Conservation (phyloP, 2,797 vertebrate genomes). For the Schizothorax lantsangensis region DNA sequence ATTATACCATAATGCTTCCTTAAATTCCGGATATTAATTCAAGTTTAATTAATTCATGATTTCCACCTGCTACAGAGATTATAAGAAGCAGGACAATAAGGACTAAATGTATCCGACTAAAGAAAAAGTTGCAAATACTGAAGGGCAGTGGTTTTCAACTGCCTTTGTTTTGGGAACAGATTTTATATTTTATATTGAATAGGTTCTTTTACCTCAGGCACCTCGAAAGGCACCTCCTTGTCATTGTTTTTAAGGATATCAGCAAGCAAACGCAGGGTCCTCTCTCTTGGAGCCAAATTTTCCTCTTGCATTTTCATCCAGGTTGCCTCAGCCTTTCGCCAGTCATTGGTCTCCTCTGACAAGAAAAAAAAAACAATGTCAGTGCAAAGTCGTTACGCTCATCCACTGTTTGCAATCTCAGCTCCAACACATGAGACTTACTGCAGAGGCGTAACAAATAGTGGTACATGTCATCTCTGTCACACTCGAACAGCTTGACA, state of each 20-base stretch:
- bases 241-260: constrained; percentile 81
- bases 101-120: background rate
- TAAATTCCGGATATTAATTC: background rate
- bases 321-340: constrained; percentile 82
- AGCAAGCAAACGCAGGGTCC: constrained; percentile 84
- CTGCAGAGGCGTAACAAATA: constrained; percentile 85
- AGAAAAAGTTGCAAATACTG: background rate
- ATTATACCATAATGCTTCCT: background rate
- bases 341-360: constrained; percentile 82
- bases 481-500: constrained; percentile 89
- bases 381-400: background rate
- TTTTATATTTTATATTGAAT: background rate
- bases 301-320: constrained; percentile 98
- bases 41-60: background rate
- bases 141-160: background rate
- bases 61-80: background rate
- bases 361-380: background rate
- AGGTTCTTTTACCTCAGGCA: constrained; percentile 84
- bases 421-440: constrained; percentile 74
- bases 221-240: constrained; percentile 87
- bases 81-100: background rate
- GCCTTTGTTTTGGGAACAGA: background rate
- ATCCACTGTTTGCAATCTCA: constrained; percentile 15
- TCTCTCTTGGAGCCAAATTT: constrained; percentile 87
- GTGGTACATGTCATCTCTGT: constrained; percentile 92